These are phyloP conservation scores for Leucosticte australis DNA, from an alignment of 2,113 vertebrate genomes.

Conservation along the genomic window DNA sequence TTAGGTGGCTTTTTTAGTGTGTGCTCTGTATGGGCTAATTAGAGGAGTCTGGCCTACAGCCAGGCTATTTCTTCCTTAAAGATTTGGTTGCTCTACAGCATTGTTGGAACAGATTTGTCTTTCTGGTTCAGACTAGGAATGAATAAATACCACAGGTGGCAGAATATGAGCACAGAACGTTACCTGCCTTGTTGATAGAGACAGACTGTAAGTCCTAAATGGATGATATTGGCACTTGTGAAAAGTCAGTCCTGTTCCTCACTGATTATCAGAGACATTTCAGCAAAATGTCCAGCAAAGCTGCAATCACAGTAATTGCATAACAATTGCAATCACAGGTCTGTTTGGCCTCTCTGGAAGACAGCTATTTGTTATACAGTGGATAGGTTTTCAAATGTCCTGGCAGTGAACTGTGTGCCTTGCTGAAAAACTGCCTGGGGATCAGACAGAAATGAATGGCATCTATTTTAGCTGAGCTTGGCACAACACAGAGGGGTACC, in stretches of 20 bases:
- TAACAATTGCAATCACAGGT: constrained; percentile 37
- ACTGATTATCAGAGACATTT: constrained; percentile 25
- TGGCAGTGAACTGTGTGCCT: background rate
- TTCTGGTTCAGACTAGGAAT: background rate
- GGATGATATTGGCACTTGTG: constrained; percentile 1
- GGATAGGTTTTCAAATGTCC: background rate
- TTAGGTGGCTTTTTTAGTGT: constrained; percentile 28
- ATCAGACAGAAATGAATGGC: background rate
- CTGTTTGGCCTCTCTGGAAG: constrained; percentile 32
- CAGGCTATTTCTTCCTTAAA: constrained; percentile 31
- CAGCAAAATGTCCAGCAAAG: constrained; percentile 32
- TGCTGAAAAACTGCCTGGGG: background rate
- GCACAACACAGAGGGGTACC: background rate
- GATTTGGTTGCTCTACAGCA: background rate
- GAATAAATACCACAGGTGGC: constrained; percentile 35
- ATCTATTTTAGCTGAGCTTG: background rate
- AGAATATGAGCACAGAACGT: background rate
- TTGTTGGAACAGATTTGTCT: constrained; percentile 30
- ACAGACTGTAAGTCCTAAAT: background rate
- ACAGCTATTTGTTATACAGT: constrained; percentile 10
- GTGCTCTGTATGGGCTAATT: constrained; percentile 16
- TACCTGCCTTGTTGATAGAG: constrained; percentile 34
- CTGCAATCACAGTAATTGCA: constrained; percentile 48
- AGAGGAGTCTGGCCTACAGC: constrained; percentile 6
- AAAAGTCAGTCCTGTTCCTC: constrained; percentile 25